Percentiles rank a stretch among this genome's conserved stretches.
phyloP scores from a whole-genome alignment of 2,113 vertebrate species.

The Labrus mixtus region DNA sequence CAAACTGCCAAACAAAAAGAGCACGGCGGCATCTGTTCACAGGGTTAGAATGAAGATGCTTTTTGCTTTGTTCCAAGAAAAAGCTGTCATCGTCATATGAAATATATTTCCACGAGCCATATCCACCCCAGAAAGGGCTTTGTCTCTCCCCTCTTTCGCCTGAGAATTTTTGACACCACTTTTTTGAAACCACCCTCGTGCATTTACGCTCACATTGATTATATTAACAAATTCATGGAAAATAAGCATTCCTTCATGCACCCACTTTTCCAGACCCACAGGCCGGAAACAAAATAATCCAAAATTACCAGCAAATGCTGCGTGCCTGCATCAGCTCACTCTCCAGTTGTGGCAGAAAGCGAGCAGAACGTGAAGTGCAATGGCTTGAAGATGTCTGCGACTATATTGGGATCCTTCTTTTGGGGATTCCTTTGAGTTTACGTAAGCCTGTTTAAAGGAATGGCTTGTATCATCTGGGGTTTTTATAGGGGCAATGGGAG shows the following conservation, averaged over 20 bases:
- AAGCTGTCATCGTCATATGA: slow-evolving; percentile 28
- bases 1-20: not conserved
- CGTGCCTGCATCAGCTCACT: slow-evolving; percentile 1
- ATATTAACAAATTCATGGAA: slow-evolving; percentile 41
- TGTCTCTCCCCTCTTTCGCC: not conserved
- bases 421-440: slow-evolving; percentile 62
- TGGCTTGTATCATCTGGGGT: slow-evolving; percentile 38
- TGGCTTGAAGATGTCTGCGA: slow-evolving; percentile 48
- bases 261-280: slow-evolving; percentile 8
- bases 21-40: not conserved
- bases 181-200: not conserved
- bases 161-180: slow-evolving; percentile 21
- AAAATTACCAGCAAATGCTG: slow-evolving; percentile 32
- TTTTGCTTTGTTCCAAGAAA: slow-evolving; percentile 17
- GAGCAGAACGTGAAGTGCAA: slow-evolving; percentile 11
- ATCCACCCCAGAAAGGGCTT: slow-evolving; percentile 18
- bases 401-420: slow-evolving; percentile 44
- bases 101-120: slow-evolving; percentile 22
- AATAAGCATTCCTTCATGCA: slow-evolving; percentile 61
- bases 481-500: slow-evolving; percentile 45
- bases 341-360: slow-evolving; percentile 29
- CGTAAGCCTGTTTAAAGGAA: slow-evolving; percentile 37
- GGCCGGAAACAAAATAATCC: slow-evolving; percentile 35
- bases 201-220: slow-evolving; percentile 39
- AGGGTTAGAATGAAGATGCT: not conserved